Evolutionary conservation across 2,888 invertebrate species (phyloP), one percentile per base, ranked within the genome.

Genomic region (Idaea aversata): DNA sequence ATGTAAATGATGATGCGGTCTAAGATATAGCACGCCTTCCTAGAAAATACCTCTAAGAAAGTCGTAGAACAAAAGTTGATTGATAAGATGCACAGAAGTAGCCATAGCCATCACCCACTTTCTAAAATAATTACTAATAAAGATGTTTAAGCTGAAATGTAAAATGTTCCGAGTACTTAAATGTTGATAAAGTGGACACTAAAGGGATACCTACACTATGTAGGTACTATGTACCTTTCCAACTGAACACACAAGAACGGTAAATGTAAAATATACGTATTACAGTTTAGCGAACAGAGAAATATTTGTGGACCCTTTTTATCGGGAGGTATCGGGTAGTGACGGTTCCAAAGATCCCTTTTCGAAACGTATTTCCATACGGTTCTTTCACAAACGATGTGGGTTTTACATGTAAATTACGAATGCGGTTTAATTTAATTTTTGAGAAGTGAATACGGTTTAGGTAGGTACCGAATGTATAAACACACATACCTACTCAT

Each of bases 341-440:
- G 47, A 47, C 47, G 47, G 47, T 47, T 47, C 13, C 47, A 47
- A 47, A 47, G 47, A 47, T 47, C 47, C 47, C 10, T 47, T 47
- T 47, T 47, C 47, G 13, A 47, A 47, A 7, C 47, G 47, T 47
- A 47, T 47, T 47, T 47, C 47, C 47, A 47, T 47, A 47, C 47
- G 47, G 47, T 13, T 47, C 47, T 47, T 47, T 47, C 47, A 47
- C 47, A 47, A 47, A 47, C 7, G 47, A 47, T 47, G 47, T 47
- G 47, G 47, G 47, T 47, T 47, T 47, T 47, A 47, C 47, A 47
- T 47, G 47, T 47, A 47, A 47, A 47, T 47, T 47, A 47, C 47
- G 10, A 47, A 47, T 47, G 47, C 13, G 47, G 47, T 47, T 47
- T 47, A 47, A 47, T 47, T 47, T 13, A 47, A 47, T 47, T 47